Evolutionary conservation across 2,888 invertebrate genomes (phyloP).

Genomic region (Nephrotoma appendiculata): DNA sequence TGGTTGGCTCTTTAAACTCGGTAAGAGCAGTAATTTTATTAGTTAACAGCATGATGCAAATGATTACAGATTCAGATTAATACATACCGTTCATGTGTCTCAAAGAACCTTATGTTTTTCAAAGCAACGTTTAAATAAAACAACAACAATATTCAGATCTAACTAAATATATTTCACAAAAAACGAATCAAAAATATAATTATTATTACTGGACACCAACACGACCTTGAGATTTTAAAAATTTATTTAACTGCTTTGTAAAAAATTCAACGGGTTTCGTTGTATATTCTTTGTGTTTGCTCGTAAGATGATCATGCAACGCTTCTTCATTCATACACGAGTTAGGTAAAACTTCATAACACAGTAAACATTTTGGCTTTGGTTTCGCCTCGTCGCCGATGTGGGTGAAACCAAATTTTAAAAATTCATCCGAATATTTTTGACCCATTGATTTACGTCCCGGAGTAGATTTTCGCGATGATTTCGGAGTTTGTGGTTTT

Average conservation of each 20-base stretch:
- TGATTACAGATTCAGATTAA: too few relatives aligned
- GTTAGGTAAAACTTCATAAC: not conserved
- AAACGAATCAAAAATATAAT: too few relatives aligned
- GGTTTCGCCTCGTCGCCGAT: not conserved
- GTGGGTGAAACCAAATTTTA: not conserved
- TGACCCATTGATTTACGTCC: not conserved
- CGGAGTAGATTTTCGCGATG: not conserved
- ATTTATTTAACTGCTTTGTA: not conserved
- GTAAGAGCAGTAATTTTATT: too few relatives aligned
- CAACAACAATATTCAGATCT: too few relatives aligned
- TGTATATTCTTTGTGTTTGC: not conserved
- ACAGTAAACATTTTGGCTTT: not conserved
- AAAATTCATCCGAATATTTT: not conserved
- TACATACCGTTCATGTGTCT: too few relatives aligned
- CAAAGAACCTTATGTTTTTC: too few relatives aligned
- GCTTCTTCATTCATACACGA: not conserved
- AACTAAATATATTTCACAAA: too few relatives aligned
- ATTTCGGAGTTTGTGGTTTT: not conserved
- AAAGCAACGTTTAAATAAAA: too few relatives aligned
- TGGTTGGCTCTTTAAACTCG: too few relatives aligned
- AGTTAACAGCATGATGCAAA: too few relatives aligned
- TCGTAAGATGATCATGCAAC: not conserved
- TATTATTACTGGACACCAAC: not conserved
- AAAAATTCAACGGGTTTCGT: not conserved
- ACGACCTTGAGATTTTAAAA: not conserved